phyloP scores from a whole-genome alignment of 2,797 vertebrate genomes.

The Alectoris magna region DNA sequence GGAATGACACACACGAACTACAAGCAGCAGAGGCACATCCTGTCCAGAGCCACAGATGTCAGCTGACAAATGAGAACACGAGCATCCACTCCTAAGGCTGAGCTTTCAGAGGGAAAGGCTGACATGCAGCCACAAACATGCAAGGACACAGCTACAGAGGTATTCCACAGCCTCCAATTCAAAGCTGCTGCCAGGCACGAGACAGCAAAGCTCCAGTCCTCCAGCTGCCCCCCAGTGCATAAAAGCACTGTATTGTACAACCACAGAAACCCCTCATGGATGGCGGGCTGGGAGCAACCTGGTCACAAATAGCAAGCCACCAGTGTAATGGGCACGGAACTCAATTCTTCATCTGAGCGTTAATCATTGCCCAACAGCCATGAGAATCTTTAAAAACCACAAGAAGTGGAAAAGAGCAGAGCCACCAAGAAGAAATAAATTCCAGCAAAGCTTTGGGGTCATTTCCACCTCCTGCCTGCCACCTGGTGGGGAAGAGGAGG shows the following conservation, averaged over 20 bases:
- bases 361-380: background rate
- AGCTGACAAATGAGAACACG: too few relatives aligned
- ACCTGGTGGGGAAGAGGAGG: constrained; percentile 33
- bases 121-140: too few relatives aligned
- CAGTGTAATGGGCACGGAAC: rapidly evolving
- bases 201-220: background rate
- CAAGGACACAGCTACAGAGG: too few relatives aligned
- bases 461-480: background rate
- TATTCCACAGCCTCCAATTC: background rate
- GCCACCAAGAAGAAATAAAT: rapidly evolving
- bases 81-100: background rate
- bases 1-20: background rate
- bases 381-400: background rate
- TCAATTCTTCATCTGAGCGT: background rate
- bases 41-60: background rate
- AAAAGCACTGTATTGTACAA: rapidly evolving
- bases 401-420: background rate
- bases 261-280: background rate
- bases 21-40: background rate
- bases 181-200: background rate
- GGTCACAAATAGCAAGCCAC: background rate
- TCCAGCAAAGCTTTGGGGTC: background rate
- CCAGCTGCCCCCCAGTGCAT: background rate
- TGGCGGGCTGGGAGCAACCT: too few relatives aligned
- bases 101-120: background rate